Conservation (phyloP, 1,140 invertebrate species). For the Trissolcus basalis region DNA sequence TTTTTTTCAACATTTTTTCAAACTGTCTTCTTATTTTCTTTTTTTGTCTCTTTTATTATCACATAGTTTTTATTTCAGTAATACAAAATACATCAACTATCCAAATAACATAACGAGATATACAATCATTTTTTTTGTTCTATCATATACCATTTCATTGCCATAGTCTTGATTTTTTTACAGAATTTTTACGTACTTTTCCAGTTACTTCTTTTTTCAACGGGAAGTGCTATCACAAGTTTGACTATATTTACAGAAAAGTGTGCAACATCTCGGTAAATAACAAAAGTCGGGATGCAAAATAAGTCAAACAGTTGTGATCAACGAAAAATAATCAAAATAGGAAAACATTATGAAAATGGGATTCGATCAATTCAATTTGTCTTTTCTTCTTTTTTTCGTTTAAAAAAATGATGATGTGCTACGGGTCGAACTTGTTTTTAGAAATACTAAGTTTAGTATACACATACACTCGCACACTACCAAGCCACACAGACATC, state of each 20-base stretch:
- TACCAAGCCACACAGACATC: too few species aligned
- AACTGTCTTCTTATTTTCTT: too few species aligned
- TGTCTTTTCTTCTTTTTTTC: too few species aligned
- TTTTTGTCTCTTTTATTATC: conserved; percentile 13
- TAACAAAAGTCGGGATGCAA: conserved; percentile 4
- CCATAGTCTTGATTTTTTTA: conserved; percentile 1
- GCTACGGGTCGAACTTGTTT: too few species aligned
- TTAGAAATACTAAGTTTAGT: too few species aligned
- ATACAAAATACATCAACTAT: conserved; percentile 51
- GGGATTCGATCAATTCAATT: too few species aligned
- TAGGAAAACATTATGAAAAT: too few species aligned
- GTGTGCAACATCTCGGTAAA: conserved; percentile 12
- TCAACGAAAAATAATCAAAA: conserved; percentile 17
- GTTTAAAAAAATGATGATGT: too few species aligned
- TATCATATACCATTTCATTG: conserved; percentile 15
- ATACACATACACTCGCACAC: too few species aligned
- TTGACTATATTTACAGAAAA: conserved; percentile 56
- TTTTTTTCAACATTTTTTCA: too few species aligned
- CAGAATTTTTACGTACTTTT: background rate
- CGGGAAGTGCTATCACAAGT: conserved; percentile 36
- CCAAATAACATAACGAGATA: conserved; percentile 37
- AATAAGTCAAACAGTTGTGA: conserved; percentile 52
- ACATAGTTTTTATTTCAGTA: conserved; percentile 32
- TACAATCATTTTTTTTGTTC: conserved; percentile 26
- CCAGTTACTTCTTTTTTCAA: background rate